phyloP scores from a whole-genome alignment of 1,140 invertebrate species.

The Drosophila sucinea region DNA sequence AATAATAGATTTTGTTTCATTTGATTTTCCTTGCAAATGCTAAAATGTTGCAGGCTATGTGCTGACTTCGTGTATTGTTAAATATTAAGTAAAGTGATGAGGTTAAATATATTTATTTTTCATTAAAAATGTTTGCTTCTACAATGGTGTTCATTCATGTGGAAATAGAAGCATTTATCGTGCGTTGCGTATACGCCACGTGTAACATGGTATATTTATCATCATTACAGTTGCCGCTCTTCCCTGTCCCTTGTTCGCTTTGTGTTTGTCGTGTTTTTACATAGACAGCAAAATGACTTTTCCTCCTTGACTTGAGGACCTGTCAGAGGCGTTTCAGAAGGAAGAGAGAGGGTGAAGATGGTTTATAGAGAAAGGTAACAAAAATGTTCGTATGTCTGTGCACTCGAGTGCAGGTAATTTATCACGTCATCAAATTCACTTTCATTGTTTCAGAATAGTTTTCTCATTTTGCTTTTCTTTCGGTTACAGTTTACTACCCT shows the following conservation, averaged over 20 bases:
- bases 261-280: not conserved
- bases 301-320: not conserved
- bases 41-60: not conserved
- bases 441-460: not conserved
- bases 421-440: slow-evolving; percentile 32
- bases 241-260: not conserved
- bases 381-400: slow-evolving; percentile 28
- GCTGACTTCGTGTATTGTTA: not conserved
- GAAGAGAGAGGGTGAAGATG: not conserved
- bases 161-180: not conserved
- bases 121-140: not conserved
- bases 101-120: not conserved
- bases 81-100: not conserved
- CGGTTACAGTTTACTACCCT: not conserved
- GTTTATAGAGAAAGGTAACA: not conserved
- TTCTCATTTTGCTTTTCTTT: not conserved
- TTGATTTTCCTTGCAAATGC: not conserved
- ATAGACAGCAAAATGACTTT: slow-evolving; percentile 15
- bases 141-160: not conserved
- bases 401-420: slow-evolving; percentile 58
- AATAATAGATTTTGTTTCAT: not conserved
- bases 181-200: not conserved
- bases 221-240: slow-evolving; percentile 4
- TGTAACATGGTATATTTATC: slow-evolving; percentile 15
- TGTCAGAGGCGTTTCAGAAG: not conserved